Base-by-base conservation (phyloP, 1,140 invertebrate species). In the Drosophila malerkotliana region DNA sequence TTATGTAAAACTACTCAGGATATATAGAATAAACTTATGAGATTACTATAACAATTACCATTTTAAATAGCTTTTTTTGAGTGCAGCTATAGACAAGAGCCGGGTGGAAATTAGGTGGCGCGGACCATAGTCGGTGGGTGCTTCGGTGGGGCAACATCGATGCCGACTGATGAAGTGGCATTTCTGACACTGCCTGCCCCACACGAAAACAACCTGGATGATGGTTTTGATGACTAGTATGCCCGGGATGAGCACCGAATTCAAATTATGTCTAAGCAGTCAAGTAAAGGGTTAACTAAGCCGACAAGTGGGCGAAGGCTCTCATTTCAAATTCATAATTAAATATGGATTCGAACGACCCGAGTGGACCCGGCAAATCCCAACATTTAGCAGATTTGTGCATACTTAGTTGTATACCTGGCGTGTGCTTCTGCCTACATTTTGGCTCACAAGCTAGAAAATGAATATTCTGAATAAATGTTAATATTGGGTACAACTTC, bases 131-230 rank as follows among this genome's bases (percentile, higher is more conserved):
- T 69, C 71, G 37, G 49, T 47, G 57, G 69, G 39, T 47, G 63
- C 63, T 51, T 56, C 47, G 41, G 48, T 45, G 48, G 47, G 49
- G 37, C 57, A 61, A 37, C 54, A 53, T 83, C 79, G 76, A 88
- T 87, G 66, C 66, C 79, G 83, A 79, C 83, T 89, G 83, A 88
- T 88, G 83, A 88, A 88, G 83, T 88, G 83, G 79, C 84, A 88
- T 76, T 89, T 89, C 66, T 61, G 44, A 61, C 74, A 77, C 74
- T 59, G 62, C 44, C 67, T 18, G 12, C 21, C 54, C 53, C 49
- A 52, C 41, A 45, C 41, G 14, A 39, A 41, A 44, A 24, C 62
- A 52, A 47, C 44, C 10, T 24, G 9, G 44, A 10, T 30, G 59
- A 78, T 51, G 45, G 63, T 64, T 55, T 60, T 54, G 60, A 80